Evolutionary conservation across 2,797 vertebrate species (phyloP).

Genomic region (Acipenser transmontanus): DNA sequence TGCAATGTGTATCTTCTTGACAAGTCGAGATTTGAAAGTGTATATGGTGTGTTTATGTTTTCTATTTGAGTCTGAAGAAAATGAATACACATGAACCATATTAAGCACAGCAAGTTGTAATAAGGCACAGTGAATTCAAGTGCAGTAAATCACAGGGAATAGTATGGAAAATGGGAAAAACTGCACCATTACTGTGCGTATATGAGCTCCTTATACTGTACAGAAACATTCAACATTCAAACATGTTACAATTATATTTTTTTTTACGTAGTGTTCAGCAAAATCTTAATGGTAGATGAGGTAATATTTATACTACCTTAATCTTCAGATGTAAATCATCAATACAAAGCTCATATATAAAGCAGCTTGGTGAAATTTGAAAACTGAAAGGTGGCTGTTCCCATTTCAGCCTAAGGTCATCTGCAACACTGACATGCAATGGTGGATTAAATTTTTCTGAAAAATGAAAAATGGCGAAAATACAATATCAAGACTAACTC

Average conservation of each 20-base stretch:
- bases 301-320: not conserved
- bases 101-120: too few species aligned
- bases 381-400: conserved; percentile 19
- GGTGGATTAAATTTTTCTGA: conserved; percentile 42
- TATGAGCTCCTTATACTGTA: too few species aligned
- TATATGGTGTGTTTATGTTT: not conserved
- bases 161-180: too few species aligned
- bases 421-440: conserved; percentile 19
- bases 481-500: not conserved
- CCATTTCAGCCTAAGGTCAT: conserved; percentile 40
- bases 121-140: too few species aligned
- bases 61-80: not conserved
- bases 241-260: not conserved
- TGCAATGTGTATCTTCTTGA: not conserved
- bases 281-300: not conserved
- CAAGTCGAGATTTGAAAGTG: not conserved
- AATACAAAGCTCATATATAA: conserved; percentile 21
- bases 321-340: not conserved
- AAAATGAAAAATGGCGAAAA: not conserved
- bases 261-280: not conserved
- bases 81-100: not conserved
- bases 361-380: conserved; percentile 9
- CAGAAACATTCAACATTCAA: too few species aligned
- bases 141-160: too few species aligned
- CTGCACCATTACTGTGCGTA: too few species aligned